Conservation (phyloP, 2,888 invertebrate genomes). For the Drosophila picticornis region DNA sequence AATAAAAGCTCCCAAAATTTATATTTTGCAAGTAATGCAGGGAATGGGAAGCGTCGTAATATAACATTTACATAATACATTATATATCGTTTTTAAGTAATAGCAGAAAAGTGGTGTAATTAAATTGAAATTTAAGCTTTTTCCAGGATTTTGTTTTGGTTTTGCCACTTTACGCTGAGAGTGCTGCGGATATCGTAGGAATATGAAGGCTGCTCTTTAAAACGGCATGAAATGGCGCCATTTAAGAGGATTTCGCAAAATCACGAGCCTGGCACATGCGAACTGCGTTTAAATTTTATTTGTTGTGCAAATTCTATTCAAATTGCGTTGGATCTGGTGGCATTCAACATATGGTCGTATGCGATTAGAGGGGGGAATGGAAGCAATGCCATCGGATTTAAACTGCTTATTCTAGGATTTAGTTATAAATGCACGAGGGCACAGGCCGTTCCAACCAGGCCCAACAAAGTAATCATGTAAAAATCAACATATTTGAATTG, state of each 20-base stretch:
- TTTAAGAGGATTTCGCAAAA: conserved; percentile 64
- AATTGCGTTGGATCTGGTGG: conserved; percentile 72
- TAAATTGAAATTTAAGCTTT: background rate
- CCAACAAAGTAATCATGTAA: conserved; percentile 53
- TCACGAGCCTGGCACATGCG: conserved; percentile 36
- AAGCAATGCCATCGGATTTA: conserved; percentile 58
- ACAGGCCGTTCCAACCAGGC: conserved; percentile 35
- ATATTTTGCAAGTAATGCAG: background rate
- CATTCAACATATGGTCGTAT: conserved; percentile 74
- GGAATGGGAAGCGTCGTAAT: background rate
- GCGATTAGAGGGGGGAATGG: background rate
- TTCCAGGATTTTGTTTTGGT: background rate
- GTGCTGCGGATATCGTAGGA: background rate
- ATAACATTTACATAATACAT: background rate
- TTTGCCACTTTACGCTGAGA: background rate
- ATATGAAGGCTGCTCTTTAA: conserved; percentile 8
- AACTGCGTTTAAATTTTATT: conserved; percentile 64
- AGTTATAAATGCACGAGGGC: conserved; percentile 69
- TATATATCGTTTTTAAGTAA: no score
- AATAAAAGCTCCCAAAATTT: background rate
- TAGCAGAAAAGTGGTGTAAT: background rate
- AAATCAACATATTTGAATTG: conserved; percentile 67
- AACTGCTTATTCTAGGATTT: conserved; percentile 77
- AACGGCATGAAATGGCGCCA: conserved; percentile 46
- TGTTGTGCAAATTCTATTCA: conserved; percentile 75